Base-by-base conservation (phyloP, 2,888 invertebrate species). In the Hyalella azteca region DNA sequence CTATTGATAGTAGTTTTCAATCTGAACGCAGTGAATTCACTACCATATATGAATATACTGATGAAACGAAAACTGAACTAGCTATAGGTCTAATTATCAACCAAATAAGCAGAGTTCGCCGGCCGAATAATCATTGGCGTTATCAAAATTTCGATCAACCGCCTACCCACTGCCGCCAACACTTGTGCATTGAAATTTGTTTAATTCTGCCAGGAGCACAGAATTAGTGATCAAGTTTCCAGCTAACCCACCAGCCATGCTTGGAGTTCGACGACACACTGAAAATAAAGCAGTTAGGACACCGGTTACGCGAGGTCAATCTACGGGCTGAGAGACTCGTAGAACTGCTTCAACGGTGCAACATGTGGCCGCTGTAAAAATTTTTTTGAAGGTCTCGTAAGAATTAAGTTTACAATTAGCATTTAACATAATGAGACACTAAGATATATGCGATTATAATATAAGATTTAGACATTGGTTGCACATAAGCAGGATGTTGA, bases 261-360 rank as follows among this genome's bases (percentile, higher is more conserved):
- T 19, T 66, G 66, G 66, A 66, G 66, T 66, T 66, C 66, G 39
- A 36, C 36, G 66, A 66, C 66, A 66, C 66, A 66, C 66, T 66
- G 66, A 36, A 66, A 66, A 66, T 36, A 36, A 32, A 36, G 36
- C 66, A 66, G 15, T 32, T 19, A 36, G 66, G 66, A 36, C 66
- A 66, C 66, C 66, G 66, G 66, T 54, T 54, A 54, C 54, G 54
- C 54, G 29, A 29, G 54, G 54, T 54, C 54, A 54, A 54, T 54
- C 54, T 26, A 54, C 54, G 54, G 54, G 29, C 54, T 29, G 26
- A 54, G 54, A 22, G 22, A 22, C 22, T 29, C 54, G 22, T 54
- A 54, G 54, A 26, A 22, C 9, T 54, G 29, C 54, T 22, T 22
- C 13, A 54, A 5, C 26, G 3, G 54, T 54, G 54, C 54, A 29